phyloP scores from a whole-genome alignment of 1,140 invertebrate genomes.

The Fopius arisanus region DNA sequence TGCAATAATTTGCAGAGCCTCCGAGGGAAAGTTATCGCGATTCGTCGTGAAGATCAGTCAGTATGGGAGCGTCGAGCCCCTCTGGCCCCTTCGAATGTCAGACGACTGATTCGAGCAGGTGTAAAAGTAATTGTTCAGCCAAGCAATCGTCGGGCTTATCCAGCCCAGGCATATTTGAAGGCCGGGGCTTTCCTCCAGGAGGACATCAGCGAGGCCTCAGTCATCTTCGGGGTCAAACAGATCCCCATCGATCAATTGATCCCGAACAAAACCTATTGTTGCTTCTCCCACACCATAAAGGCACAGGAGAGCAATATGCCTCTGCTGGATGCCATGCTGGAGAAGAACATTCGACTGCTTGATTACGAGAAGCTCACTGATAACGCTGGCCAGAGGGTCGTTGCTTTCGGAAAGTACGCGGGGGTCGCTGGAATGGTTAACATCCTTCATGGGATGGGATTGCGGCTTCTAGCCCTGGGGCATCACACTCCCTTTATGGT shows the following conservation, averaged over 20 bases:
- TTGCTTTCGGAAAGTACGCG: conserved; percentile 99
- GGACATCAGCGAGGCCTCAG: conserved; percentile 93
- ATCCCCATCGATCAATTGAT: conserved; percentile 93
- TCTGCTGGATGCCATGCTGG: conserved; percentile 92
- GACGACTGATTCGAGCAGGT: conserved; percentile 83
- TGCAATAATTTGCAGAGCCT: conserved; percentile 41
- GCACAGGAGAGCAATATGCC: conserved; percentile 99
- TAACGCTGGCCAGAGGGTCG: conserved; percentile 85
- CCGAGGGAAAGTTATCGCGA: conserved; percentile 76
- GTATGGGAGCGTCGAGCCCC: conserved; percentile 98
- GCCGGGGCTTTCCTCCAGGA: conserved; percentile 91
- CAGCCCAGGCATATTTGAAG: conserved; percentile 79
- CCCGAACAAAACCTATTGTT: conserved; percentile 96
- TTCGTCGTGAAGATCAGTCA: conserved; percentile 92
- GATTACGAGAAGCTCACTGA: conserved; percentile 98
- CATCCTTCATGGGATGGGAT: conserved; percentile 94
- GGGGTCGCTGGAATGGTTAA: conserved; percentile 99
- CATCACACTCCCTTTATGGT: conserved; percentile 99
- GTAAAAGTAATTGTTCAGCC: conserved; percentile 98
- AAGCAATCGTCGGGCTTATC: conserved; percentile 96
- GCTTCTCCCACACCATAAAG: conserved; percentile 99
- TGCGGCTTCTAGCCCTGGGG: conserved; percentile 92
- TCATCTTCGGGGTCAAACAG: conserved; percentile 98
- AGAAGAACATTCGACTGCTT: conserved; percentile 95
- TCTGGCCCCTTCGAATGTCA: conserved; percentile 90